These are phyloP conservation scores for Netelia virgata DNA, from an alignment of 2,888 invertebrate genomes.

Conservation along the genomic window DNA sequence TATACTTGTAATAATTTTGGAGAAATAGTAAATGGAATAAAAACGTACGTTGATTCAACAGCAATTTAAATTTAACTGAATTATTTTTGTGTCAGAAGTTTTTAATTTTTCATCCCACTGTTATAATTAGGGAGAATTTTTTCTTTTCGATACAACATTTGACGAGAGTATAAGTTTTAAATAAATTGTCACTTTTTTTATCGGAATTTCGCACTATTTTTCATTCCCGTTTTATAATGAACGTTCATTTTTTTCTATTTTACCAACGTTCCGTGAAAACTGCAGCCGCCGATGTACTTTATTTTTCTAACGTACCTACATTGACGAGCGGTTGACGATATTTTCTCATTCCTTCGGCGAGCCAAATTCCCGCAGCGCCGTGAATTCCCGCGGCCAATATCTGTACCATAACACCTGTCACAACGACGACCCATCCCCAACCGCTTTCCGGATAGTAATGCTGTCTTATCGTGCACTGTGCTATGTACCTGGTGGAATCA, in stretches of 20 bases:
- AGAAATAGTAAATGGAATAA: background rate
- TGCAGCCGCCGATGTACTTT: background rate
- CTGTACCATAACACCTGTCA: slow-evolving; percentile 86
- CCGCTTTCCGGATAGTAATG: slow-evolving; percentile 88
- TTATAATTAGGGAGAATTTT: too few relatives aligned
- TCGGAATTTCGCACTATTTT: background rate
- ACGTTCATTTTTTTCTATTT: background rate
- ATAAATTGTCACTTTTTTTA: background rate
- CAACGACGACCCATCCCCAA: slow-evolving; percentile 88
- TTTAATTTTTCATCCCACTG: too few relatives aligned
- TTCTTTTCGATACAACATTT: too few relatives aligned
- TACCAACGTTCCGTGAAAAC: background rate
- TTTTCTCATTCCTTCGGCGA: slow-evolving; percentile 78
- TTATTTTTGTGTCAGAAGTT: too few relatives aligned
- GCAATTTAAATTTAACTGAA: too few relatives aligned
- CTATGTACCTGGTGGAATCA: slow-evolving; percentile 71
- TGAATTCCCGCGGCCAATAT: slow-evolving; percentile 87
- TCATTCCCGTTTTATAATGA: background rate
- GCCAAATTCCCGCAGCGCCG: slow-evolving; percentile 79
- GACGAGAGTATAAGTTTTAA: background rate
- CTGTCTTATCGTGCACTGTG: slow-evolving; percentile 85
- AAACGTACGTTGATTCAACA: too few relatives aligned
- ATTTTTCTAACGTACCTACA: slow-evolving; percentile 77
- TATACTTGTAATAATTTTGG: background rate
- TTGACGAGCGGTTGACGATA: slow-evolving; percentile 78